phyloP scores from a whole-genome alignment of 2,113 vertebrate genomes.

The Dascyllus trimaculatus region DNA sequence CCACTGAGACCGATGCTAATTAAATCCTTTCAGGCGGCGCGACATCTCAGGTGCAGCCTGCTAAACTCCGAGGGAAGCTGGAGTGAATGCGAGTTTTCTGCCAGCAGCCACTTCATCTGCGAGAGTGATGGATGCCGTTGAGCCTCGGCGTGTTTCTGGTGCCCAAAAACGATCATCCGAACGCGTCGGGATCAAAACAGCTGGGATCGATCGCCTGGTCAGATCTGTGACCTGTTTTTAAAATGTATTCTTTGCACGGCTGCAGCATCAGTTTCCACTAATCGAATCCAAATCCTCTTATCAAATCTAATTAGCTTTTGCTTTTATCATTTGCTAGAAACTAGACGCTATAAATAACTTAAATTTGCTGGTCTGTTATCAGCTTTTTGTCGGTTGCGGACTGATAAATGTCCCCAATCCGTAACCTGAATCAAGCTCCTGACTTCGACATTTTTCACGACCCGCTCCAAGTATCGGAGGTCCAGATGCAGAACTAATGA shows the following conservation, averaged over 20 bases:
- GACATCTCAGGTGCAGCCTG: conserved; percentile 47
- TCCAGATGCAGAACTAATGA: neutral
- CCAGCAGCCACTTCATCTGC: conserved; percentile 29
- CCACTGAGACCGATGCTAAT: conserved; percentile 56
- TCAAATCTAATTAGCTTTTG: conserved; percentile 20
- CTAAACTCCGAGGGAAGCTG: conserved; percentile 23
- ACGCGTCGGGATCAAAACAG: neutral
- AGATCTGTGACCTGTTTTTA: conserved; percentile 8
- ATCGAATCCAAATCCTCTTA: conserved; percentile 34
- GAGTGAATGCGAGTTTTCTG: conserved; percentile 15
- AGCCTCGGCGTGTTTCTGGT: neutral
- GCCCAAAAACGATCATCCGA: conserved; percentile 3
- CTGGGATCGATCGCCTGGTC: neutral
- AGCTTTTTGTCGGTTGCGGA: neutral
- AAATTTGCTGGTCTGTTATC: neutral
- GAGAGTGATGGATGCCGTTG: conserved; percentile 3
- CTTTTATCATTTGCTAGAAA: conserved; percentile 22
- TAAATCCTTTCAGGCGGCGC: conserved; percentile 44
- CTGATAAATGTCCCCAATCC: neutral
- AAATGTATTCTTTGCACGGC: neutral
- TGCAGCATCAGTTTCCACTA: neutral
- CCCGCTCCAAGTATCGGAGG: too few species aligned
- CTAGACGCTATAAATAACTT: conserved; percentile 25
- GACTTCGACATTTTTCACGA: neutral
- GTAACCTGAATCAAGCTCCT: neutral